A percentile compares a stretch with the other conserved stretches of the same genome.
phyloP scores from a whole-genome alignment of 1,140 invertebrate genomes.

The Drosophila biarmipes region DNA sequence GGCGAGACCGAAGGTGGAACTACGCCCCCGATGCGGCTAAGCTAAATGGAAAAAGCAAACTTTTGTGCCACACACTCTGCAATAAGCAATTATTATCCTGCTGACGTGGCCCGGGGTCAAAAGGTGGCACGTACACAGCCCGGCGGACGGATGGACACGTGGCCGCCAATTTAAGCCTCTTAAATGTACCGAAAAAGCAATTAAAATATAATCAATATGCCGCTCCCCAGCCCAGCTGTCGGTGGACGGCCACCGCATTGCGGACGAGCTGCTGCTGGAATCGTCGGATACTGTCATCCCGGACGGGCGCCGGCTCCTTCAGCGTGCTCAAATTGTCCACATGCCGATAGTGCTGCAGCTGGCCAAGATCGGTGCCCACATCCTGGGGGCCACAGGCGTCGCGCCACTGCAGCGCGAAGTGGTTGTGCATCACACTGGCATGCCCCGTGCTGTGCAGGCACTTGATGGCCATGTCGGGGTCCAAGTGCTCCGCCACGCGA shows the following conservation, averaged over 20 bases:
- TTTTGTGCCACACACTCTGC: slow-evolving; percentile 18
- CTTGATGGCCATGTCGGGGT: slow-evolving; percentile 94
- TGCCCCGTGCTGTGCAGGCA: slow-evolving; percentile 95
- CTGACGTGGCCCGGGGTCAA: slow-evolving; percentile 36
- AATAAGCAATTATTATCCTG: slow-evolving; percentile 50
- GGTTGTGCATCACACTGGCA: slow-evolving; percentile 94
- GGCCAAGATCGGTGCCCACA: slow-evolving; percentile 90
- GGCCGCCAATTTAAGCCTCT: slow-evolving; percentile 41
- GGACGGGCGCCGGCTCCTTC: slow-evolving; percentile 15
- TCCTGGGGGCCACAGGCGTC: slow-evolving; percentile 92
- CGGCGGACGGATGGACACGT: slow-evolving; percentile 12
- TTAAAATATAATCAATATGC: slow-evolving; percentile 61
- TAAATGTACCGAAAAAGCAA: slow-evolving; percentile 49
- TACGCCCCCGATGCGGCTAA: slow-evolving; percentile 7
- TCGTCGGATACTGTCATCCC: slow-evolving; percentile 57
- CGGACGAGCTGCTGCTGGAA: slow-evolving; percentile 47
- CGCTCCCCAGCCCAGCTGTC: slow-evolving; percentile 26
- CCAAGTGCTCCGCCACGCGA: slow-evolving; percentile 93
- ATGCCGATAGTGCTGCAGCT: slow-evolving; percentile 94
- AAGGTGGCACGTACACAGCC: slow-evolving; percentile 28
- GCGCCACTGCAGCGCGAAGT: slow-evolving; percentile 93
- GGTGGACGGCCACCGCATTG: slow-evolving; percentile 14
- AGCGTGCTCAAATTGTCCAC: slow-evolving; percentile 85
- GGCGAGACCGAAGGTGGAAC: background rate
- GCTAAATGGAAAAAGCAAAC: slow-evolving; percentile 19